phyloP scores from a whole-genome alignment of 2,113 vertebrate species.

The Aptenodytes patagonicus region DNA sequence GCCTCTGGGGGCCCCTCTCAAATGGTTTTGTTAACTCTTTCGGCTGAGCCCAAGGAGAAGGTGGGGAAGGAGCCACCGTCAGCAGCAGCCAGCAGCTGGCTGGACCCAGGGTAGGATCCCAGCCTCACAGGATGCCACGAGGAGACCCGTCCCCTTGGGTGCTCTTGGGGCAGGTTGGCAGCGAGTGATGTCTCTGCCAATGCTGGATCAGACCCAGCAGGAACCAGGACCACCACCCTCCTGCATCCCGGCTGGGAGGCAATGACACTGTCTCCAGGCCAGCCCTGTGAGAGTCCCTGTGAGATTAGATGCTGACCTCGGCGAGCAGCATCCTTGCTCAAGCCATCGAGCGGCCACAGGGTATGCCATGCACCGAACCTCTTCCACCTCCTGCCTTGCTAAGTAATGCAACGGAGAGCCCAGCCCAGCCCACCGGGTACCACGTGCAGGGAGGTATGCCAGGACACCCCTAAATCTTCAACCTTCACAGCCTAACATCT shows the following conservation, averaged over 20 bases:
- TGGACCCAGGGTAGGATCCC: not conserved
- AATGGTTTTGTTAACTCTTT: slow-evolving; percentile 37
- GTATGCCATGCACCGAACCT: accelerated
- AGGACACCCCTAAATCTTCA: no score
- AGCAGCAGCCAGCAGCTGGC: not conserved
- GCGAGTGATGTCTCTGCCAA: not conserved
- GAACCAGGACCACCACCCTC: not conserved
- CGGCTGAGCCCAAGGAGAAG: not conserved
- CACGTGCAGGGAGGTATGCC: no score
- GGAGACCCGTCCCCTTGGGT: not conserved
- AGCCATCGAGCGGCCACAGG: not conserved
- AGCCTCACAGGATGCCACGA: accelerated
- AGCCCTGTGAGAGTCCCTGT: not conserved
- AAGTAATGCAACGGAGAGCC: accelerated
- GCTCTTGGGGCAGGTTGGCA: not conserved
- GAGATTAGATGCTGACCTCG: not conserved
- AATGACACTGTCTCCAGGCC: not conserved
- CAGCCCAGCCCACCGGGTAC: not conserved
- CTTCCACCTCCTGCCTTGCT: not conserved
- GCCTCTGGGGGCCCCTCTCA: not conserved
- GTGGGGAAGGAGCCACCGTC: not conserved
- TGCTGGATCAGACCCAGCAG: accelerated
- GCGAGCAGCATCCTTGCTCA: not conserved
- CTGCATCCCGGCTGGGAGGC: not conserved
- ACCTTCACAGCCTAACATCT: not conserved